Percentiles rank a stretch among this genome's conserved stretches.
These are phyloP conservation scores for Amphiprion ocellaris DNA, from an alignment of 2,113 vertebrate species.

Conservation along the genomic window DNA sequence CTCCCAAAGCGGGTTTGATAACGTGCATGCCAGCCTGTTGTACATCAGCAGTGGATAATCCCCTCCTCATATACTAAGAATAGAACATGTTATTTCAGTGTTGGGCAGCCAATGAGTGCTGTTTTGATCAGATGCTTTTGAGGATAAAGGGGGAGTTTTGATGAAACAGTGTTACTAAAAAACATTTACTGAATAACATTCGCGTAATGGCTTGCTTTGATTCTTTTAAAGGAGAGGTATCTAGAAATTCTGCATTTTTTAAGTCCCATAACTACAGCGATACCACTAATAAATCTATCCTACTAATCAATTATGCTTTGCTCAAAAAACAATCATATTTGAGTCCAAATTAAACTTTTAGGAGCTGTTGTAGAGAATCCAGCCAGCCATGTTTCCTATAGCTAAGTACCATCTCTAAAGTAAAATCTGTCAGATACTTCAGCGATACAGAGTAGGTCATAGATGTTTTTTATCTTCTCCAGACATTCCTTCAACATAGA, in stretches of 20 bases:
- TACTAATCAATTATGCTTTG: neutral
- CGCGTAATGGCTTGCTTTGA: neutral
- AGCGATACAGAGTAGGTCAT: neutral
- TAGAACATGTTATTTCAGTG: constrained; percentile 63
- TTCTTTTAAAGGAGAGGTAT: neutral
- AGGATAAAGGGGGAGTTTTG: constrained; percentile 31
- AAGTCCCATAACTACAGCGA: neutral
- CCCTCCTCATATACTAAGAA: constrained; percentile 47
- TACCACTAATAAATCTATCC: neutral
- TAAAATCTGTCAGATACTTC: neutral
- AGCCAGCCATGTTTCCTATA: neutral
- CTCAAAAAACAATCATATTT: neutral
- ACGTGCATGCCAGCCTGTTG: constrained; percentile 51
- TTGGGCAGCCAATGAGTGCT: constrained; percentile 8
- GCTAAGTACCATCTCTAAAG: neutral
- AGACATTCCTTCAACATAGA: neutral
- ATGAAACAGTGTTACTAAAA: constrained; percentile 12
- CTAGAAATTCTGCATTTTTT: neutral
- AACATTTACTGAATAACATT: neutral
- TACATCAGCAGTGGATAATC: constrained; percentile 35
- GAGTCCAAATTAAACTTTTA: neutral
- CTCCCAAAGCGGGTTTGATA: constrained; percentile 60
- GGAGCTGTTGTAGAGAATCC: neutral
- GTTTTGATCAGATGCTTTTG: constrained; percentile 33
- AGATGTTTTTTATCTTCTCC: constrained; percentile 5